Evolutionary conservation across 2,113 vertebrate species (phyloP).

Genomic region (Albula goreensis): DNA sequence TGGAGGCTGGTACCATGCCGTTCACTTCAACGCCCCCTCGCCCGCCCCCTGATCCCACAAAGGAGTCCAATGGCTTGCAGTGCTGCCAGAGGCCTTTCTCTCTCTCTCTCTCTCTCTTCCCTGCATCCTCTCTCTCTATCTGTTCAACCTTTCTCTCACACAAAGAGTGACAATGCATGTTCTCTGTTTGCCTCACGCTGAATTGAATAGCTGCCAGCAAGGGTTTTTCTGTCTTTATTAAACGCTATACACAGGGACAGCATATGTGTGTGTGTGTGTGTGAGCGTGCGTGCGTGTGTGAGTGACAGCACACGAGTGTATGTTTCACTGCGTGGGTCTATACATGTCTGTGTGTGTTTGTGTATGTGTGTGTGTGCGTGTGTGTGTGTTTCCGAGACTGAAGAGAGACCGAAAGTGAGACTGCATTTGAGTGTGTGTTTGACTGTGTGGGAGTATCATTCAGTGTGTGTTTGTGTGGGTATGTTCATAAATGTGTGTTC

Average conservation of each 20-base stretch:
- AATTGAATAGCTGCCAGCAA: neutral
- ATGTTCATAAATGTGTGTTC: neutral
- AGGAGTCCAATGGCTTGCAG: neutral
- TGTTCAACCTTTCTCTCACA: too few relatives aligned
- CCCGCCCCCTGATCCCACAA: neutral
- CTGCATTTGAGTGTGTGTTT: neutral
- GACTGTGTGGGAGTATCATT: too few relatives aligned
- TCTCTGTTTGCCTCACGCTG: neutral
- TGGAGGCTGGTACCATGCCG: neutral
- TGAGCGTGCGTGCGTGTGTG: neutral
- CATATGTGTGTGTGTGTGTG: neutral
- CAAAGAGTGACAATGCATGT: neutral
- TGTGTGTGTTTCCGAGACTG: too few relatives aligned
- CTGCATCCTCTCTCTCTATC: too few relatives aligned
- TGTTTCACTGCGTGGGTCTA: neutral
- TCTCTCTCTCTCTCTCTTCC: neutral
- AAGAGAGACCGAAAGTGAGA: too few relatives aligned
- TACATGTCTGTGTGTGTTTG: neutral
- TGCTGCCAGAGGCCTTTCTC: neutral
- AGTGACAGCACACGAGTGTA: too few relatives aligned
- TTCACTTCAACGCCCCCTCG: neutral
- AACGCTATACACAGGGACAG: neutral
- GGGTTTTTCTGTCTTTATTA: neutral
- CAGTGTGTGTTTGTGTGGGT: neutral
- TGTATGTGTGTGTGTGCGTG: neutral